These are phyloP conservation scores for Megalops atlanticus DNA, from an alignment of 2,113 vertebrate species.

Conservation along the genomic window DNA sequence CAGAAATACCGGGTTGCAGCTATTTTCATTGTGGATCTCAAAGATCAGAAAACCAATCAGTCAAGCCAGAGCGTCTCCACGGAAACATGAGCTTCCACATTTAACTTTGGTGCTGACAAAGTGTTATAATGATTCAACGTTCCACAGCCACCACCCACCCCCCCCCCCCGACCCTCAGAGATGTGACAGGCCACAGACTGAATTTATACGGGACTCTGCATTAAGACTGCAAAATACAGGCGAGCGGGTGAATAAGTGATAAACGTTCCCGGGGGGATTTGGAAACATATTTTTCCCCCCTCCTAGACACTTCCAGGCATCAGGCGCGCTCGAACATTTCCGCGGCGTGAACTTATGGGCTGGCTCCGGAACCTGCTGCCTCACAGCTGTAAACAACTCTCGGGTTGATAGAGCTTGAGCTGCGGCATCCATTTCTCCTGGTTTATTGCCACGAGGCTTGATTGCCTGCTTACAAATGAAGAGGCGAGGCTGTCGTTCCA, in stretches of 20 bases:
- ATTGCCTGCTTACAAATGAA: conserved; percentile 77
- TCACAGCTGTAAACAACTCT: conserved; percentile 72
- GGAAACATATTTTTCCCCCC: no score
- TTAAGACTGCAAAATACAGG: conserved; percentile 71
- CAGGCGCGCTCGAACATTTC: conserved; percentile 71
- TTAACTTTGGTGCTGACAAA: conserved; percentile 51
- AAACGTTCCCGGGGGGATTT: conserved; percentile 69
- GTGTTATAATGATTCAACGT: conserved; percentile 45
- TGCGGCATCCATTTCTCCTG: conserved; percentile 76
- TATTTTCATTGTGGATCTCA: conserved; percentile 38
- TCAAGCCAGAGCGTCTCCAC: conserved; percentile 46
- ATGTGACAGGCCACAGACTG: conserved; percentile 53
- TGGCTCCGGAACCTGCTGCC: conserved; percentile 58
- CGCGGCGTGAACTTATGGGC: conserved; percentile 60
- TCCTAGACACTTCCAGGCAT: conserved; percentile 70
- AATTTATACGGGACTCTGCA: conserved; percentile 60
- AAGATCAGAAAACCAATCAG: conserved; percentile 45
- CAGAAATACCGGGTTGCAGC: conserved; percentile 21
- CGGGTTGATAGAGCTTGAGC: conserved; percentile 69
- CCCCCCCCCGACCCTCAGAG: conserved; percentile 22
- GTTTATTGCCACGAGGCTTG: conserved; percentile 73
- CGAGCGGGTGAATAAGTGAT: conserved; percentile 84
- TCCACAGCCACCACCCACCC: not conserved
- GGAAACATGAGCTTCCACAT: conserved; percentile 36
- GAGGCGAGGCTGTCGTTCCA: conserved; percentile 76